These are phyloP conservation scores for Virgularia gustaviana DNA, from an alignment of 92 coral and sea anemone genomes.

Conservation along the genomic window DNA sequence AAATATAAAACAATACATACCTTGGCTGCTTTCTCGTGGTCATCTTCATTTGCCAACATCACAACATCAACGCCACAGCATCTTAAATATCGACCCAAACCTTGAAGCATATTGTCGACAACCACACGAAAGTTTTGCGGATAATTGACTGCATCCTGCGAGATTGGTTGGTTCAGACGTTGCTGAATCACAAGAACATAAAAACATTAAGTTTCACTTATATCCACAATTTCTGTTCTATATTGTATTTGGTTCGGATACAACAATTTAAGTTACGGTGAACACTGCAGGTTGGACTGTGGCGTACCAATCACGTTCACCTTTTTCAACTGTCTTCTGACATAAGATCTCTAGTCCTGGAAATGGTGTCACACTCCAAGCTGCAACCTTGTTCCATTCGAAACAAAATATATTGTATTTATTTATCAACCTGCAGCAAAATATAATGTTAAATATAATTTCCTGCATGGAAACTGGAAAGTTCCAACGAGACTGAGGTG, in stretches of 20 bases:
- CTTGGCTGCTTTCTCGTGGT: constrained; percentile 70
- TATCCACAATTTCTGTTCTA: not conserved
- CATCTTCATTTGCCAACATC: constrained; percentile 66
- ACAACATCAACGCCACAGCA: constrained; percentile 95
- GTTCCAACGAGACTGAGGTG: not conserved
- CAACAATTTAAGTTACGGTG: too few species aligned
- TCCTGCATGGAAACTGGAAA: too few species aligned
- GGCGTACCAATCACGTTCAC: too few species aligned
- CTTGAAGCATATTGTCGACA: constrained; percentile 97
- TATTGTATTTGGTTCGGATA: not conserved
- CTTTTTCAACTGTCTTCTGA: too few species aligned
- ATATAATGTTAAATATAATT: too few species aligned
- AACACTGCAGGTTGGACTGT: too few species aligned
- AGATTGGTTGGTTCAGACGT: constrained; percentile 53
- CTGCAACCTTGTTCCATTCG: too few species aligned
- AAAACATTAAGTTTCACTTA: not conserved
- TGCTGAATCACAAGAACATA: constrained; percentile 1
- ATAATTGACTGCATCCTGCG: constrained; percentile 61
- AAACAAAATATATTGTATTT: too few species aligned
- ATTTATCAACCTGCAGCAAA: too few species aligned
- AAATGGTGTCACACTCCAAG: too few species aligned
- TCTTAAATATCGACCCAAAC: constrained; percentile 92
- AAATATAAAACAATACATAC: constrained; percentile 32
- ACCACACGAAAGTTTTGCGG: constrained; percentile 75
- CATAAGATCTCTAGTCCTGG: too few species aligned